Evolutionary conservation across 2,888 invertebrate genomes (phyloP).

Genomic region (Rugalucina vietnamica): DNA sequence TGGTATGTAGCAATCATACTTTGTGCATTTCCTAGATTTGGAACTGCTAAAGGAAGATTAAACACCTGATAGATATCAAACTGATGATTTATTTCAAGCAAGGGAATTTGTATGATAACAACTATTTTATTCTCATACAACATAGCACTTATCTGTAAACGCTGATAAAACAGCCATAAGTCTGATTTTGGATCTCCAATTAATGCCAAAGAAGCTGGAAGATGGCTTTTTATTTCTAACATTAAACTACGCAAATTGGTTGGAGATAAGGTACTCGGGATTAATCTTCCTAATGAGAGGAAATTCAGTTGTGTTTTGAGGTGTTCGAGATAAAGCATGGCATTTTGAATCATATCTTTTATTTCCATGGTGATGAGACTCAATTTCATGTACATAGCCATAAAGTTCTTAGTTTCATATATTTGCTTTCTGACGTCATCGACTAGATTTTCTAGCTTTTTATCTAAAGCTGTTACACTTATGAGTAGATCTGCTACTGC

Average conservation of each 20-base stretch:
- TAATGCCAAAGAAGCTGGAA: conserved; percentile 18
- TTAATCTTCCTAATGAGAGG: background rate
- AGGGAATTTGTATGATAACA: conserved; percentile 6
- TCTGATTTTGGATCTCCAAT: conserved; percentile 19
- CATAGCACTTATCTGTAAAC: background rate
- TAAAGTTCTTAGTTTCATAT: conserved; percentile 3
- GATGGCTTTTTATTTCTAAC: conserved; percentile 7
- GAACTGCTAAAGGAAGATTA: background rate
- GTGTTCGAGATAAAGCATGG: background rate
- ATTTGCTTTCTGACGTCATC: background rate
- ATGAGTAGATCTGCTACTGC: conserved; percentile 15
- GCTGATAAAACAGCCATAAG: conserved; percentile 30
- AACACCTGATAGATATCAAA: background rate
- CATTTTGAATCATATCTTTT: background rate
- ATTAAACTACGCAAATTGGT: conserved; percentile 2
- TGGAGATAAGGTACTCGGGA: conserved; percentile 1
- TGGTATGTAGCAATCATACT: background rate
- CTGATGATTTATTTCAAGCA: background rate
- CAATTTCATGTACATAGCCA: conserved; percentile 26
- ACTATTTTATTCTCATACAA: conserved; percentile 12
- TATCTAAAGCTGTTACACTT: conserved; percentile 5
- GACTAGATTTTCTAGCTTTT: background rate
- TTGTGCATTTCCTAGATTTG: background rate
- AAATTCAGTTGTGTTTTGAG: conserved; percentile 24
- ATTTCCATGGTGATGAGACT: conserved; percentile 11